phyloP scores from a whole-genome alignment of 2,113 vertebrate species.

The Sylvilagus bachmani region DNA sequence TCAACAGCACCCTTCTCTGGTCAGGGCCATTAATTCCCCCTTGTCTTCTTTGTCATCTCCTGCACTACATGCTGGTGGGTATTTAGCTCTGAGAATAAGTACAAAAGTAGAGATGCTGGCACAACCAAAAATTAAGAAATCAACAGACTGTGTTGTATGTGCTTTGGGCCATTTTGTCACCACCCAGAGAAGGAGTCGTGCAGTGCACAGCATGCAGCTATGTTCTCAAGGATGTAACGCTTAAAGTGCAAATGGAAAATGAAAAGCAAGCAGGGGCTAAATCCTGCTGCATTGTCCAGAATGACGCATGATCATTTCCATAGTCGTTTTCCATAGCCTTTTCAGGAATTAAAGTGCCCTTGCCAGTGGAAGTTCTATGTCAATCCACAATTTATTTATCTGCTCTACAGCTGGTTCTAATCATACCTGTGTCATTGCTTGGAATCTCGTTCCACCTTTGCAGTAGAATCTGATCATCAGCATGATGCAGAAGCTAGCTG shows the following conservation, averaged over 20 bases:
- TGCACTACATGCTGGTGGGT: no score
- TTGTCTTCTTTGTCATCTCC: not conserved
- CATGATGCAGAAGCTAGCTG: not conserved
- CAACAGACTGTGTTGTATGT: rapidly evolving
- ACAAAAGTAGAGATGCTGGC: not conserved
- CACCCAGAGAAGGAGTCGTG: not conserved
- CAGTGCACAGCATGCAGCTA: rapidly evolving
- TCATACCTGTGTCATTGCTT: not conserved
- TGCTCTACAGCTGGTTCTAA: rapidly evolving
- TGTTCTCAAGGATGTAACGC: not conserved
- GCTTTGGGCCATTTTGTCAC: not conserved
- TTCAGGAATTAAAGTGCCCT: not conserved
- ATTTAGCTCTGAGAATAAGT: not conserved
- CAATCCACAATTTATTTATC: not conserved
- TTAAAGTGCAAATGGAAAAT: not conserved
- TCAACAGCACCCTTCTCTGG: no score
- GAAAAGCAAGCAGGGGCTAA: not conserved
- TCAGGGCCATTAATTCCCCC: rapidly evolving
- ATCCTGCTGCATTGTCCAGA: not conserved
- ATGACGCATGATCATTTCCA: not conserved
- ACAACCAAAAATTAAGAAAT: not conserved
- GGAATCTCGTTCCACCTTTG: no score
- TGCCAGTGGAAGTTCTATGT: no score
- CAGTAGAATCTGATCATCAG: not conserved
- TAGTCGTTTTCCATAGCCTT: not conserved